These are phyloP conservation scores for Periophthalmus modestus DNA, from an alignment of 2,113 vertebrate species.

Conservation along the genomic window DNA sequence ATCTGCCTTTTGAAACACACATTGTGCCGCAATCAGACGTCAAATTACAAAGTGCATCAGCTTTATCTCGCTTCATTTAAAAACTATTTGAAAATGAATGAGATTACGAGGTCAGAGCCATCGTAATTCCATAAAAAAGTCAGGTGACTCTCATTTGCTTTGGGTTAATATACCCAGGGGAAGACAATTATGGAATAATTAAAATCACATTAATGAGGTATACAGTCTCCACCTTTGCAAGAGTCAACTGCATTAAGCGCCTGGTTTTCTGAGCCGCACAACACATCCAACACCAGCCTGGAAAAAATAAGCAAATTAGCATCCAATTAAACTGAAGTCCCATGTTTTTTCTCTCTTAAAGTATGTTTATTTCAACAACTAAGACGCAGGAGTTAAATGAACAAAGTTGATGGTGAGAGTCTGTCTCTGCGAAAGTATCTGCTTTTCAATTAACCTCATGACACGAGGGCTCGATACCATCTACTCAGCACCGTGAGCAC, in stretches of 20 bases:
- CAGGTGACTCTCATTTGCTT: slow-evolving; percentile 37
- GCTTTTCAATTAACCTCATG: slow-evolving; percentile 55
- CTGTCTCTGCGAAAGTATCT: slow-evolving; percentile 27
- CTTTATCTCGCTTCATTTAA: slow-evolving; percentile 40
- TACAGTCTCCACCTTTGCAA: slow-evolving; percentile 22
- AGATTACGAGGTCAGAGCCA: slow-evolving; percentile 17
- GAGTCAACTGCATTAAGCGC: slow-evolving; percentile 7
- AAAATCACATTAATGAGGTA: slow-evolving; percentile 30
- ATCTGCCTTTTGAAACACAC: slow-evolving; percentile 21
- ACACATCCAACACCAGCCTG: background rate
- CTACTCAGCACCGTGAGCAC: slow-evolving; percentile 24
- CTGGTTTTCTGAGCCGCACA: slow-evolving; percentile 17
- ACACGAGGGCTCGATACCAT: slow-evolving; percentile 23
- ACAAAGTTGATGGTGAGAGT: slow-evolving; percentile 23
- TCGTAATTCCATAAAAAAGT: slow-evolving; percentile 20
- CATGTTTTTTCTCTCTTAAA: background rate
- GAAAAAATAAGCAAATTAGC: slow-evolving; percentile 18
- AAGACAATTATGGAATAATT: slow-evolving; percentile 49
- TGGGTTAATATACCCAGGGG: slow-evolving; percentile 31
- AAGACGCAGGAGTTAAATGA: slow-evolving; percentile 30
- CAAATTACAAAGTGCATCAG: slow-evolving; percentile 35
- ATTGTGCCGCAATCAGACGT: slow-evolving; percentile 18
- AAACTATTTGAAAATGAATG: slow-evolving; percentile 36
- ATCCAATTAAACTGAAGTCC: slow-evolving; percentile 32
- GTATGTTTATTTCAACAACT: slow-evolving; percentile 35